Conservation (phyloP, 2,113 vertebrate species). For the Thalassarche chlororhynchos region DNA sequence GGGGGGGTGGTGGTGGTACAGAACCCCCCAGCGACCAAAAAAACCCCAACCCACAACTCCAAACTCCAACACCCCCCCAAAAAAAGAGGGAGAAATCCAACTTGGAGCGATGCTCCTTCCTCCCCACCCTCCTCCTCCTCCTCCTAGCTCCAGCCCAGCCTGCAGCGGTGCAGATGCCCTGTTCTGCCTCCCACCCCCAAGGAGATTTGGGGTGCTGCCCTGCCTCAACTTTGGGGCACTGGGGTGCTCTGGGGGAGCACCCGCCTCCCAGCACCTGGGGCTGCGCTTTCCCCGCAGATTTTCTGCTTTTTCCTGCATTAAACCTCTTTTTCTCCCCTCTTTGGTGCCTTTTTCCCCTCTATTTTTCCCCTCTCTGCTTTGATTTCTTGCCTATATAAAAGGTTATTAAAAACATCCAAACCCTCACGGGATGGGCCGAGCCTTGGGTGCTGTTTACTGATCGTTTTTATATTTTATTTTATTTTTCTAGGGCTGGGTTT, state of each 20-base stretch:
- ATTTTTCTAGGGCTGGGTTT: background rate
- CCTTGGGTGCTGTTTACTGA: background rate
- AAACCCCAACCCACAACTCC: slow-evolving; percentile 72
- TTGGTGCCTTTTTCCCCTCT: background rate
- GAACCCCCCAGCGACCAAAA: background rate
- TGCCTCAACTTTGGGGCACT: background rate
- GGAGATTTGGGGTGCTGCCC: background rate
- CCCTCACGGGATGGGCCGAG: background rate
- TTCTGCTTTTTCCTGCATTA: background rate
- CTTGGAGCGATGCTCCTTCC: background rate
- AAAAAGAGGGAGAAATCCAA: background rate
- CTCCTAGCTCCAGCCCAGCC: background rate
- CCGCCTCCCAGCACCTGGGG: background rate
- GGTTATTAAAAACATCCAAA: background rate
- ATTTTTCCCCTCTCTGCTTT: background rate
- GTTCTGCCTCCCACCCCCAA: background rate
- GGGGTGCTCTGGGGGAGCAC: background rate
- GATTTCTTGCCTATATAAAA: background rate
- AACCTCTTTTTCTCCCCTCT: background rate
- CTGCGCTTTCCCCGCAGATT: background rate
- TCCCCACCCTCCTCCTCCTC: background rate
- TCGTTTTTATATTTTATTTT: background rate
- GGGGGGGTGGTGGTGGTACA: too few relatives aligned
- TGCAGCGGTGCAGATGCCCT: background rate
- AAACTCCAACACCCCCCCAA: background rate